phyloP scores from a whole-genome alignment of 2,113 vertebrate genomes.

The Scophthalmus maximus region DNA sequence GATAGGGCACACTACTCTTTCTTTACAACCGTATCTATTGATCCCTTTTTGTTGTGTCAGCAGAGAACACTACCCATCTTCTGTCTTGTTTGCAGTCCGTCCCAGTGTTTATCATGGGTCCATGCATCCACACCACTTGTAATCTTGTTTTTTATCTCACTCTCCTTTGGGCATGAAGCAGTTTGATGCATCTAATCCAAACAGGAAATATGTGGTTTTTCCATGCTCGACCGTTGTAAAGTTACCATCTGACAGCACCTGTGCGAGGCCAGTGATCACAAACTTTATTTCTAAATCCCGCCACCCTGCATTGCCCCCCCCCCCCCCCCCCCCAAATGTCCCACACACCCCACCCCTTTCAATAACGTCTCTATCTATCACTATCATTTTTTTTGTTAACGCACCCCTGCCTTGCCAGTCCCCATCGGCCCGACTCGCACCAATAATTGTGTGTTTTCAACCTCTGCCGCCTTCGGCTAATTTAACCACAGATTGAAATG shows the following conservation, averaged over 20 bases:
- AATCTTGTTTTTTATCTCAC: no score
- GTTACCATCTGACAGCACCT: not conserved
- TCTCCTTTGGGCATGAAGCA: not conserved
- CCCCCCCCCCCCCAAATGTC: not conserved
- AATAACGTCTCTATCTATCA: constrained; percentile 43
- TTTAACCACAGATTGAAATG: constrained; percentile 92
- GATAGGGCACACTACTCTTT: no score
- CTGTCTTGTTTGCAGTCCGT: no score
- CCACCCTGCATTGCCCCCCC: not conserved
- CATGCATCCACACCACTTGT: no score
- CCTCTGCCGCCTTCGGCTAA: constrained; percentile 86
- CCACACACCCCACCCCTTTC: constrained; percentile 30
- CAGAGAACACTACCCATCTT: no score
- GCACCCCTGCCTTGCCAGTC: constrained; percentile 65
- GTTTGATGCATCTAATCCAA: not conserved
- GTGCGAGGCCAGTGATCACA: not conserved
- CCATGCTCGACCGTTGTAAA: not conserved
- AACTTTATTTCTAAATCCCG: not conserved
- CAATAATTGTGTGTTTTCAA: constrained; percentile 90
- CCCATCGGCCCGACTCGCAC: constrained; percentile 78
- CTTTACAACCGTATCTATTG: no score
- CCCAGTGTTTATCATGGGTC: no score
- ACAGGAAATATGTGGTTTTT: not conserved
- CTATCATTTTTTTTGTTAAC: constrained; percentile 46
- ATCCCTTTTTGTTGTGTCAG: no score